Percentiles rank a stretch among this genome's conserved stretches.
Conservation (phyloP, 2,888 invertebrate genomes). For the Noctua janthe region DNA sequence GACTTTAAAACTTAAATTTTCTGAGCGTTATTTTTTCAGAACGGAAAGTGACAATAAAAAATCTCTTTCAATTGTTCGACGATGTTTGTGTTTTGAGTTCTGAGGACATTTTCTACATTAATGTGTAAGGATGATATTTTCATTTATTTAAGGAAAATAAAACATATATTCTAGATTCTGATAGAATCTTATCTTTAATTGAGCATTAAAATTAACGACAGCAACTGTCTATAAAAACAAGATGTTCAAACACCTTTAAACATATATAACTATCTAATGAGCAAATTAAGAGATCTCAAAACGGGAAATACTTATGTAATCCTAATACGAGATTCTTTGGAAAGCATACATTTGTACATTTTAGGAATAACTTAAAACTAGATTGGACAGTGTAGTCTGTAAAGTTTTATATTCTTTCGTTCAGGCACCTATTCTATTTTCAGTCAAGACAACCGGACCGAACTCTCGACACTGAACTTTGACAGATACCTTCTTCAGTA, state of each 20-base stretch:
- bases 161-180: constrained; percentile 11
- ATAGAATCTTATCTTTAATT: constrained; percentile 66
- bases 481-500: background rate
- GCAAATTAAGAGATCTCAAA: constrained; percentile 85
- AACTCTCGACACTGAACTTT: background rate
- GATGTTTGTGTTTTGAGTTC: background rate
- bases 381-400: background rate
- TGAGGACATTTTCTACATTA: background rate
- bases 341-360: constrained; percentile 88
- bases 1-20: background rate
- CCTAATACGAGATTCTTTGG: constrained; percentile 87
- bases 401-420: background rate
- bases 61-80: background rate
- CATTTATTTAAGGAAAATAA: constrained; percentile 30
- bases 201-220: constrained; percentile 75
- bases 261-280: constrained; percentile 68
- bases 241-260: constrained; percentile 69
- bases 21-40: background rate
- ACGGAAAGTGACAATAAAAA: background rate
- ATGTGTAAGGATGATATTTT: background rate
- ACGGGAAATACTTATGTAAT: constrained; percentile 79
- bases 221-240: constrained; percentile 75
- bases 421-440: background rate
- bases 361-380: constrained; percentile 56
- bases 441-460: background rate